Percentiles rank a stretch among this genome's conserved stretches.
Conservation (phyloP, 1,140 invertebrate genomes). For the Eulimnadia texana region DNA sequence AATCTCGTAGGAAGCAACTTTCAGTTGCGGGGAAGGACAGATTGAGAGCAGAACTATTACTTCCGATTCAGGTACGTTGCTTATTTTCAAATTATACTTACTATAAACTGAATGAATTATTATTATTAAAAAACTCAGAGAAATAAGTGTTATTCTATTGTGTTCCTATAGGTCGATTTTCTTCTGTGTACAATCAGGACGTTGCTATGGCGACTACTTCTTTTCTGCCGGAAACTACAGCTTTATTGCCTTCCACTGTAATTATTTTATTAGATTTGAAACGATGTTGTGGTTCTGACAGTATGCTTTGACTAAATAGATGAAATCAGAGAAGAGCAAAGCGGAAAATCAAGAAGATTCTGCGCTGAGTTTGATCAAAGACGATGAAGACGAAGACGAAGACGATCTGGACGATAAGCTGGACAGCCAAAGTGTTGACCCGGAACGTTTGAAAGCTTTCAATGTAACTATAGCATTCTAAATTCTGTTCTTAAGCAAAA, state of each 20-base stretch:
- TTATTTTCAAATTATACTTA: no score
- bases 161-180: neutral
- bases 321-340: neutral
- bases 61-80: no score
- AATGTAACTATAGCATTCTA: constrained; percentile 53
- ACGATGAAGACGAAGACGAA: constrained; percentile 68
- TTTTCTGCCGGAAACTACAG: neutral
- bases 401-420: constrained; percentile 82
- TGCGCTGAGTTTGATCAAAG: no score
- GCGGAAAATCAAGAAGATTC: neutral
- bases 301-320: neutral
- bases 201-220: neutral
- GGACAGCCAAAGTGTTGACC: constrained; percentile 57
- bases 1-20: no score
- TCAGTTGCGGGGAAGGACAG: no score
- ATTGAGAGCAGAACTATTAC: no score
- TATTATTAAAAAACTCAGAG: no score
- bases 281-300: neutral
- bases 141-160: no score
- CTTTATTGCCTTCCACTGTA: neutral
- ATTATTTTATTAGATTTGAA: neutral
- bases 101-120: no score
- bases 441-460: constrained; percentile 89
- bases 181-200: neutral
- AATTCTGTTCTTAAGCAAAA: neutral